phyloP scores from a whole-genome alignment of 2,113 vertebrate genomes.

The Aegithalos caudatus region DNA sequence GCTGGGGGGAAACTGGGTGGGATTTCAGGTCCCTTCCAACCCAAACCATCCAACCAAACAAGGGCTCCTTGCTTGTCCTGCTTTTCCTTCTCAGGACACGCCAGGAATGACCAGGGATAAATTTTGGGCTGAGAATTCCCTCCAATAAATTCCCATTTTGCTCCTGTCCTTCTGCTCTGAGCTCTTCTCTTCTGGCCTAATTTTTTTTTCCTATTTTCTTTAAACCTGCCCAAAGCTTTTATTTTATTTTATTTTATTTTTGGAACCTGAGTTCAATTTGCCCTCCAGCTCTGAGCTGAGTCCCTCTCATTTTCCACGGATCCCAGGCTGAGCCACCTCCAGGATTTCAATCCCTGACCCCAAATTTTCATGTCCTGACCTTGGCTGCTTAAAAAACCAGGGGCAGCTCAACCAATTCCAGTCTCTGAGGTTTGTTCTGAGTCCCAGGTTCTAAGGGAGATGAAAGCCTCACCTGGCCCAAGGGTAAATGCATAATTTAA shows the following conservation, averaged over 20 bases:
- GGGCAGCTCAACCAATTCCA: background rate
- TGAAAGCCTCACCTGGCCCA: background rate
- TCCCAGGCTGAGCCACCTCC: background rate
- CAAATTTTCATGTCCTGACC: background rate
- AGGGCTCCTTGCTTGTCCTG: background rate
- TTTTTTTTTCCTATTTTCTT: background rate
- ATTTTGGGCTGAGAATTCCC: background rate
- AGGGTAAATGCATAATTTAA: background rate
- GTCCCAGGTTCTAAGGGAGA: background rate
- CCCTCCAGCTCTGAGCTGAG: background rate
- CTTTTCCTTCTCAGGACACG: background rate
- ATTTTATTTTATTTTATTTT: too few species aligned
- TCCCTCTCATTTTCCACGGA: background rate
- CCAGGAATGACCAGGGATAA: background rate
- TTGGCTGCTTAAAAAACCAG: background rate
- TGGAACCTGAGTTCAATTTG: background rate
- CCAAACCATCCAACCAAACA: too few species aligned
- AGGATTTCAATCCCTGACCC: background rate
- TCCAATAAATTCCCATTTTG: background rate
- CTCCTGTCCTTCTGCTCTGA: background rate
- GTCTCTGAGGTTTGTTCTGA: background rate
- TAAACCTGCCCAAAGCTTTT: background rate
- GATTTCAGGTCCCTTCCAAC: too few species aligned
- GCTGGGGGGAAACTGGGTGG: too few species aligned
- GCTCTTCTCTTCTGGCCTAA: background rate